A percentile compares a stretch with the other conserved stretches of the same genome.
phyloP scores from a whole-genome alignment of 2,797 vertebrate genomes.

The Notolepis coatsorum region DNA sequence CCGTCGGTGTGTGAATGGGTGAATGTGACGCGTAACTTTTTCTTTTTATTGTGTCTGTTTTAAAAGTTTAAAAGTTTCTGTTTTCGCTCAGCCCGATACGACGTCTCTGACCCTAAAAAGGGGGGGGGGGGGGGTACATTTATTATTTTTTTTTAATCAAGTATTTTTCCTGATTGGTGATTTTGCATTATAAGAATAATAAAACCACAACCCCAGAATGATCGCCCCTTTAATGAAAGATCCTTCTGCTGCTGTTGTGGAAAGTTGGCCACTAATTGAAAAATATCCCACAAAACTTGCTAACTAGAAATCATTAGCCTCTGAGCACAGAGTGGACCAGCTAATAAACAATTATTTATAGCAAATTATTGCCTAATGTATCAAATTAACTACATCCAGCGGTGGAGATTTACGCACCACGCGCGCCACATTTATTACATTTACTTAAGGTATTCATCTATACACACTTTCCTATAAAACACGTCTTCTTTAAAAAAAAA shows the following conservation, averaged over 20 bases:
- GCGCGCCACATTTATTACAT: slow-evolving; percentile 97
- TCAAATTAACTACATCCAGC: slow-evolving; percentile 99
- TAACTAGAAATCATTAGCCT: slow-evolving; percentile 86
- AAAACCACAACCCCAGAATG: slow-evolving; percentile 37
- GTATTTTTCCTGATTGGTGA: slow-evolving; percentile 33
- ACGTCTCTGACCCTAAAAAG: too few relatives aligned
- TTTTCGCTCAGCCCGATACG: background rate
- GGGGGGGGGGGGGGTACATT: too few relatives aligned
- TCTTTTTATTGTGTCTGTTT: too few relatives aligned
- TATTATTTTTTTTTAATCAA: too few relatives aligned
- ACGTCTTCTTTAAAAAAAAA: slow-evolving; percentile 90
- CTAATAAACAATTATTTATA: slow-evolving; percentile 99
- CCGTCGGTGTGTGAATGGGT: background rate
- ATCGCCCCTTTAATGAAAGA: slow-evolving; percentile 57
- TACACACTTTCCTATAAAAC: slow-evolving; percentile 96
- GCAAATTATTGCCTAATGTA: slow-evolving; percentile 99
- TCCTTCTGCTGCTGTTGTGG: slow-evolving; percentile 41
- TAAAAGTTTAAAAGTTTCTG: background rate
- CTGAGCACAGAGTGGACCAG: slow-evolving; percentile 87
- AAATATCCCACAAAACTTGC: slow-evolving; percentile 71
- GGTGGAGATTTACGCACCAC: slow-evolving; percentile 92
- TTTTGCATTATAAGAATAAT: slow-evolving; percentile 41
- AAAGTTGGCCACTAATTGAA: slow-evolving; percentile 73
- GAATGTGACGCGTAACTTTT: background rate
- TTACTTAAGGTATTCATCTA: slow-evolving; percentile 97